Conservation (phyloP, 2,113 vertebrate genomes). For the Raja brachyura region DNA sequence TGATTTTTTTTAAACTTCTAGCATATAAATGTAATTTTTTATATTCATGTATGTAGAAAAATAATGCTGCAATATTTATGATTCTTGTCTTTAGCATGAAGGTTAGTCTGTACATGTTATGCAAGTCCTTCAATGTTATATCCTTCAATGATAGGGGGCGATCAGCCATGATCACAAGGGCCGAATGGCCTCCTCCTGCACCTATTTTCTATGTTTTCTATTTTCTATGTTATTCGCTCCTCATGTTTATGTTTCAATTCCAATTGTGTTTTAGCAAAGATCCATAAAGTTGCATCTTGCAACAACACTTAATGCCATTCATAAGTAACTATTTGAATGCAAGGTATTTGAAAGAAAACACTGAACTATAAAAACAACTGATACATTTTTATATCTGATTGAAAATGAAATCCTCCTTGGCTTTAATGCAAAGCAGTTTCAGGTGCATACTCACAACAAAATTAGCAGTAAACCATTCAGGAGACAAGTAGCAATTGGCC, state of each 20-base stretch:
- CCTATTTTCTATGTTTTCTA: too few relatives aligned
- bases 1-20: neutral
- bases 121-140: neutral
- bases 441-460: neutral
- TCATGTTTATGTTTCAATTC: neutral
- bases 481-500: neutral
- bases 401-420: neutral
- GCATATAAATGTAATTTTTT: neutral
- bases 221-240: neutral
- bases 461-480: neutral
- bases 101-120: neutral
- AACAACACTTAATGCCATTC: neutral
- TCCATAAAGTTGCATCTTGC: neutral
- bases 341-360: constrained; percentile 14
- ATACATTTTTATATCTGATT: neutral
- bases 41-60: neutral
- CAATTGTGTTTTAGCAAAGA: neutral
- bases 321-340: neutral
- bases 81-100: neutral
- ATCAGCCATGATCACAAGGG: too few relatives aligned
- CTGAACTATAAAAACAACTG: neutral
- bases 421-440: neutral
- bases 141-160: too few relatives aligned
- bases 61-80: neutral
- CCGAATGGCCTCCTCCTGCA: too few relatives aligned